Evolutionary conservation across 2,113 vertebrate species (phyloP), one percentile per base, ranked within the genome.

Genomic region (Istiophorus platypterus): DNA sequence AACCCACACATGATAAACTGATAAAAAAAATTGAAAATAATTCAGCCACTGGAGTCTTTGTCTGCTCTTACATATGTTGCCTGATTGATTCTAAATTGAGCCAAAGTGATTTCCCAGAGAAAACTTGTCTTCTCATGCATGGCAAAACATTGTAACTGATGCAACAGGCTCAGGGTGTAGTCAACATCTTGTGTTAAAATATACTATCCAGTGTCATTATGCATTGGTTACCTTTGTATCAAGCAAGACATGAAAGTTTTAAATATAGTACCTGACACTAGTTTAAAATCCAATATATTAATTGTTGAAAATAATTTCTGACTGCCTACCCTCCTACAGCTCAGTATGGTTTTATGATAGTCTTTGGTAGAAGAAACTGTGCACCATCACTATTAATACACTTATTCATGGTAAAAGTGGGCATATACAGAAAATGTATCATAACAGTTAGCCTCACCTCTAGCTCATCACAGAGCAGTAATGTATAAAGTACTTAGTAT

Each of bases 81-180:
- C 29, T 72, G 56, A 58, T 76, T 69, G 59, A n/a, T 71, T 81
- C 63, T 89, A 14, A 62, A 31, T 14, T 82, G n/a, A 51, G 65
- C 37, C 59, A 24, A 69, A 39, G 18, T 64, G 58, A 54, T 81
- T 85, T 74, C 24, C 13, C 11, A 12, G 56, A 70, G 69, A 78
- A 70, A 70, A 45, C 14, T 71, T 51, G 13, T 62, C 17, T n/a
- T 68, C 6, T 54, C 49, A 41, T 81, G 73, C 26, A 14, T 37
- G 59, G 56, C 52, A 54, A 68, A 76, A 17, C 3, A 29, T 52
- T 62, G 5, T 29, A 52, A 5, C 7, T 59, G 52, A 67, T 61
- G 15, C 18, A 70, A 54, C 20, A 47, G 41, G 67, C 17, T 22
- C 9, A 24, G 20, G 11, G 3, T 14, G 6, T 57, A 39, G 37